Percentiles rank a stretch among this genome's conserved stretches.
Evolutionary conservation across 2,888 invertebrate genomes (phyloP).

Genomic region (Drosophila mimetica): DNA sequence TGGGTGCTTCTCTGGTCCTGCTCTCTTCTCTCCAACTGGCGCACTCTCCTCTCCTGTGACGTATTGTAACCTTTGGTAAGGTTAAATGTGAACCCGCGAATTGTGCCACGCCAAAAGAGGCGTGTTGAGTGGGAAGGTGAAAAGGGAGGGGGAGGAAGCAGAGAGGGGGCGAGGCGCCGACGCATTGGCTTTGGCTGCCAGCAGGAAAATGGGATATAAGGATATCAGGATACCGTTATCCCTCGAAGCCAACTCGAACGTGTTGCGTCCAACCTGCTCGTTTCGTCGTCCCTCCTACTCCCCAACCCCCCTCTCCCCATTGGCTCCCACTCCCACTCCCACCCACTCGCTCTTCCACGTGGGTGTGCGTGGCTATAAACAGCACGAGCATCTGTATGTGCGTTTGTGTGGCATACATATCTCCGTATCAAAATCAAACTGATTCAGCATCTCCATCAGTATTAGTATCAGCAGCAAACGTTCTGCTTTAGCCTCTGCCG

Average conservation of each 20-base stretch:
- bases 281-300: conserved; percentile 10
- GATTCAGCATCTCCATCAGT: conserved; percentile 23
- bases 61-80: conserved; percentile 69
- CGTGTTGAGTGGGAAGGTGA: conserved; percentile 10
- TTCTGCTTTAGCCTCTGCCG: conserved; percentile 13
- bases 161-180: conserved; percentile 59
- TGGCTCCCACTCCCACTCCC: background rate
- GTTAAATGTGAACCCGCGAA: conserved; percentile 72
- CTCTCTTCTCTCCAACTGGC: conserved; percentile 17
- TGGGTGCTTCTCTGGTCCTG: conserved; percentile 9
- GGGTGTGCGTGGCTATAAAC: conserved; percentile 56
- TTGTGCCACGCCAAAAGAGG: conserved; percentile 61
- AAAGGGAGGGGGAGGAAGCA: background rate
- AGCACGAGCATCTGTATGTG: conserved; percentile 32
- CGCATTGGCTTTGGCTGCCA: conserved; percentile 53
- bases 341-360: conserved; percentile 6
- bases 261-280: conserved; percentile 62
- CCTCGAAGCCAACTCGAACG: conserved; percentile 64
- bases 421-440: conserved; percentile 29
- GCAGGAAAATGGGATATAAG: conserved; percentile 23
- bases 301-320: background rate
- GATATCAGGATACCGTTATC: conserved; percentile 51
- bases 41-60: conserved; percentile 35
- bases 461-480: conserved; percentile 17
- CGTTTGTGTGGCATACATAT: conserved; percentile 22